These are phyloP conservation scores for Platanista minor DNA, from an alignment of 2,113 vertebrate genomes.

Conservation along the genomic window DNA sequence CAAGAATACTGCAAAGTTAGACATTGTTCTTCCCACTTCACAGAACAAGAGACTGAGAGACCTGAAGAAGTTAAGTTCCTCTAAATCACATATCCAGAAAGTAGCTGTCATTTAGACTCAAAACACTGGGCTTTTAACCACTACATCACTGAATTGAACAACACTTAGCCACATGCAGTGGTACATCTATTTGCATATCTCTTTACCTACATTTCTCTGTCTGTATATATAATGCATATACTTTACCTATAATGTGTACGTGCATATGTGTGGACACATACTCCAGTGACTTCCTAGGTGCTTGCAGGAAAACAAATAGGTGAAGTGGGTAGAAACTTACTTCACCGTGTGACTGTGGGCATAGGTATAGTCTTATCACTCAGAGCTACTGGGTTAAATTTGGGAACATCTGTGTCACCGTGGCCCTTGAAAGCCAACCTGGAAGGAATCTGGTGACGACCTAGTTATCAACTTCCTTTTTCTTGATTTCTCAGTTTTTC, in stretches of 20 bases:
- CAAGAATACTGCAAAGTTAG: not conserved
- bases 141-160: not conserved
- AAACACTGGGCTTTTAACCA: not conserved
- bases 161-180: not conserved
- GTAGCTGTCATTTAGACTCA: not conserved
- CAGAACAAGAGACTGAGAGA: not conserved
- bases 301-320: not conserved
- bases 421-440: not conserved
- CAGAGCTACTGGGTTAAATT: not conserved
- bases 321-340: not conserved
- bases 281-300: not conserved
- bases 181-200: not conserved
- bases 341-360: not conserved
- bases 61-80: not conserved
- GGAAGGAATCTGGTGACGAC: not conserved
- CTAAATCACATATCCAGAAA: not conserved
- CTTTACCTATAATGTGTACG: not conserved
- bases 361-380: not conserved
- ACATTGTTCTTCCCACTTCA: not conserved
- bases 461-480: not conserved
- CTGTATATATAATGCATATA: rapidly evolving
- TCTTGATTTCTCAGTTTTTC: not conserved
- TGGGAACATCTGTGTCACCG: not conserved
- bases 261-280: not conserved
- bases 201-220: not conserved